Percentiles rank a stretch among this genome's conserved stretches.
Conservation (phyloP, 2,797 vertebrate species). For the Peromyscus nudipes region DNA sequence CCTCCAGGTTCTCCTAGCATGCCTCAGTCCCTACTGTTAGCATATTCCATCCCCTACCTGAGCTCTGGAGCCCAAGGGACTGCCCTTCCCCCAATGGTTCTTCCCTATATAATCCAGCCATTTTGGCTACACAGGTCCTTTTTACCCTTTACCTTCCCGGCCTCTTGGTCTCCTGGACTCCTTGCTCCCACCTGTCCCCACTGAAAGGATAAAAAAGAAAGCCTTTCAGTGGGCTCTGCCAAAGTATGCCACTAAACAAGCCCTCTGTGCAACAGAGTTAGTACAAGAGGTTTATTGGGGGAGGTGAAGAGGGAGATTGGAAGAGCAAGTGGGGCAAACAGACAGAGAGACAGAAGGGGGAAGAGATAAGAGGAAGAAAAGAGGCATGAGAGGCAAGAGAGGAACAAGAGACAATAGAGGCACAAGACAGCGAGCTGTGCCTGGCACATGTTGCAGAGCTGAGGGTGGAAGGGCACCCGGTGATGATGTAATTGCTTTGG, state of each 20-base stretch:
- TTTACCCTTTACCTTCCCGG: too few species aligned
- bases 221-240: background rate
- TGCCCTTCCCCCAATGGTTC: accelerated
- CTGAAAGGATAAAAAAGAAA: background rate
- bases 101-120: background rate
- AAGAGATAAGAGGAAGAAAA: background rate
- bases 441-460: background rate
- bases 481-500: background rate
- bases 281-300: background rate
- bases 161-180: background rate
- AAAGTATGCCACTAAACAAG: background rate
- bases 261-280: background rate
- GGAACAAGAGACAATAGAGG: background rate
- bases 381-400: too few species aligned
- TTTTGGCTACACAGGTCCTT: background rate
- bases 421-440: background rate
- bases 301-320: background rate
- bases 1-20: background rate
- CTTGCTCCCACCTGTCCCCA: background rate
- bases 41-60: too few species aligned
- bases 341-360: background rate
- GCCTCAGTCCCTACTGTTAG: background rate
- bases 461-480: background rate
- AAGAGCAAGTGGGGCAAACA: background rate
- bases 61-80: background rate